Evolutionary conservation across 2,113 vertebrate species (phyloP).

Genomic region (Sander vitreus): DNA sequence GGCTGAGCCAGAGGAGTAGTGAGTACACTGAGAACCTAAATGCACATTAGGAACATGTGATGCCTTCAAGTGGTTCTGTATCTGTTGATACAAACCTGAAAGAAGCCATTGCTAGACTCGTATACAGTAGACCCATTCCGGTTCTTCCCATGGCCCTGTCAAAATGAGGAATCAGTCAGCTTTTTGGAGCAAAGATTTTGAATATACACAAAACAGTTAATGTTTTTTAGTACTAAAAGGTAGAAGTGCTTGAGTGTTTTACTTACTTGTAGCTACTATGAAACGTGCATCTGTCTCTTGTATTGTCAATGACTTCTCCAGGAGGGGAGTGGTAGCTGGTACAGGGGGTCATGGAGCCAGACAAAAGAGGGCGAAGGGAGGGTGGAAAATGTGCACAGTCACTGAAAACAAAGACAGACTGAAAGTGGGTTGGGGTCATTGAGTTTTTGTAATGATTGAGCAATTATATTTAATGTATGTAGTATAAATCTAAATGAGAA

Average conservation of each 20-base stretch:
- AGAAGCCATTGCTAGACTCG: neutral
- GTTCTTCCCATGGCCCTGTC: neutral
- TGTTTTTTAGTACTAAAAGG: neutral
- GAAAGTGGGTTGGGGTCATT: slow-evolving; percentile 62
- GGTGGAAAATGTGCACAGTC: slow-evolving; percentile 60
- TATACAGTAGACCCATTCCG: neutral
- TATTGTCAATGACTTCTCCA: slow-evolving; percentile 10
- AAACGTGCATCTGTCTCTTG: slow-evolving; percentile 5
- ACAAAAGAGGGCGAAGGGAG: slow-evolving; percentile 52
- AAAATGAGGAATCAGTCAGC: neutral
- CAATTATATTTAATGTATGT: slow-evolving; percentile 14
- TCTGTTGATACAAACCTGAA: slow-evolving; percentile 33
- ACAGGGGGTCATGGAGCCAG: slow-evolving; percentile 54
- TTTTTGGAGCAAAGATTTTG: slow-evolving; percentile 18
- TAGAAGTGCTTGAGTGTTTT: neutral
- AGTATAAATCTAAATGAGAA: neutral
- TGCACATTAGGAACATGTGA: slow-evolving; percentile 7
- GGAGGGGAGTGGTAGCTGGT: slow-evolving; percentile 31
- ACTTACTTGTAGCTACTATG: neutral
- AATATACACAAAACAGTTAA: slow-evolving; percentile 9
- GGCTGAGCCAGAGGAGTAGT: slow-evolving; percentile 39
- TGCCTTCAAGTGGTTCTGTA: slow-evolving; percentile 11
- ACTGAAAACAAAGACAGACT: slow-evolving; percentile 51
- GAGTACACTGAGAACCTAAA: slow-evolving; percentile 19
- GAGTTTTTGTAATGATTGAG: slow-evolving; percentile 46